phyloP scores from a whole-genome alignment of 2,888 invertebrate species.

The Zonitis immaculata region DNA sequence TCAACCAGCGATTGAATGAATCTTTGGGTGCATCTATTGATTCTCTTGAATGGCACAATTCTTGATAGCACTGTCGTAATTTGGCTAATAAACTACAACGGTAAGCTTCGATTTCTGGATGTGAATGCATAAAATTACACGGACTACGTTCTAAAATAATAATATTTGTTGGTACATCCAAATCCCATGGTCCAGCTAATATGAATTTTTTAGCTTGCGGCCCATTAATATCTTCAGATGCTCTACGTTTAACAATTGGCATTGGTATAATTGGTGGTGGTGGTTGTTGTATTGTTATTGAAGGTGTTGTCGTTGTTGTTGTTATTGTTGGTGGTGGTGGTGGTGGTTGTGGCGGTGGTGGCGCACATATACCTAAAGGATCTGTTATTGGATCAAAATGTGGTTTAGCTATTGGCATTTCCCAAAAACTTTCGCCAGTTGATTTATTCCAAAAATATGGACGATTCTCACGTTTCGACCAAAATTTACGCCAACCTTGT shows the following conservation, averaged over 20 bases:
- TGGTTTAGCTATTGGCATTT: slow-evolving; percentile 78
- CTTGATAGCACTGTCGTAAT: slow-evolving; percentile 86
- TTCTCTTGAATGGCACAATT: slow-evolving; percentile 88
- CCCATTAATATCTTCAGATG: slow-evolving; percentile 69
- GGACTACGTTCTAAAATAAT: slow-evolving; percentile 84
- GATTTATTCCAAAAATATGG: slow-evolving; percentile 97
- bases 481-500: slow-evolving; percentile 95
- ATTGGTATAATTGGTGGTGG: slow-evolving; percentile 46
- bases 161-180: slow-evolving; percentile 89
- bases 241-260: slow-evolving; percentile 65
- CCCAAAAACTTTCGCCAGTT: slow-evolving; percentile 96
- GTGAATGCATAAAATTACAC: slow-evolving; percentile 81
- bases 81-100: slow-evolving; percentile 79
- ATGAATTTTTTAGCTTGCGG: slow-evolving; percentile 79
- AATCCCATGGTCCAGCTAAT: slow-evolving; percentile 89
- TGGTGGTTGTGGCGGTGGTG: slow-evolving; percentile 19
- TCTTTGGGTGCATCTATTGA: slow-evolving; percentile 94
- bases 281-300: slow-evolving; percentile 15
- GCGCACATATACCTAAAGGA: slow-evolving; percentile 33
- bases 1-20: slow-evolving; percentile 93
- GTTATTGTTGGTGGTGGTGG: slow-evolving; percentile 4
- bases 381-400: slow-evolving; percentile 83
- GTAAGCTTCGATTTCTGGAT: slow-evolving; percentile 89
- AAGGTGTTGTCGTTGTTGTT: slow-evolving; percentile 7
- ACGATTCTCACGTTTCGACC: slow-evolving; percentile 92